Evolutionary conservation across 2,888 invertebrate genomes (phyloP).

Genomic region (Tetramorium bicarinatum): DNA sequence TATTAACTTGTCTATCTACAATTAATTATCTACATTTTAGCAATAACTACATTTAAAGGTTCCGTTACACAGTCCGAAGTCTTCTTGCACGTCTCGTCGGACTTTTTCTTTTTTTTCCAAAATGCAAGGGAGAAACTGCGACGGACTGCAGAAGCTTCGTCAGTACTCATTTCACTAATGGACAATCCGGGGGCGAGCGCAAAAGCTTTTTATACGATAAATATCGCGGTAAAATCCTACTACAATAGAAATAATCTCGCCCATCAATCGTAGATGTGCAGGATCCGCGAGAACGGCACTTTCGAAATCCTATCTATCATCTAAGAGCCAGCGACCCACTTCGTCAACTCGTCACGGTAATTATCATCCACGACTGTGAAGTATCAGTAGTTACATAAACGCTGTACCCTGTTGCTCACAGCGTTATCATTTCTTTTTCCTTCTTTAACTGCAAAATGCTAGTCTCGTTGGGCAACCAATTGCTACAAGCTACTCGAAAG

Average conservation of each 20-base stretch:
- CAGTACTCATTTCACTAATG: conserved; percentile 20
- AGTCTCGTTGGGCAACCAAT: not conserved
- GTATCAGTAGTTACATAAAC: conserved; percentile 5
- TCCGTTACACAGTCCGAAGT: conserved; percentile 23
- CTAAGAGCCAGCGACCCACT: conserved; percentile 42
- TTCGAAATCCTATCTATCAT: conserved; percentile 39
- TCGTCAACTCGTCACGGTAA: conserved; percentile 39
- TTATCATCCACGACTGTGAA: conserved; percentile 53
- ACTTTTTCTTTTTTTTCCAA: conserved; percentile 37
- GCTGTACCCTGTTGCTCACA: not conserved
- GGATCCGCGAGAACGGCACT: not conserved
- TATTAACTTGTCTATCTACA: not conserved
- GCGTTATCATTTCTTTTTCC: conserved; percentile 17
- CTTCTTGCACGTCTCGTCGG: not conserved
- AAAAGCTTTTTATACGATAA: conserved; percentile 44
- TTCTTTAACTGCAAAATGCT: not conserved
- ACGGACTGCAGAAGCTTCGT: not conserved
- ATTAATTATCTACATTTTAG: not conserved
- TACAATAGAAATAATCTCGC: conserved; percentile 20
- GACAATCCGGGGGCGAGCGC: not conserved
- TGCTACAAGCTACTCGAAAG: not conserved
- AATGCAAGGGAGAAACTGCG: conserved; percentile 33
- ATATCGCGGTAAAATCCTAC: conserved; percentile 17
- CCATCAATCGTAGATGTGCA: not conserved
- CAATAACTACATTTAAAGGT: not conserved